These are phyloP conservation scores for Drosophila persimilis DNA, from an alignment of 1,140 invertebrate genomes.

Conservation along the genomic window DNA sequence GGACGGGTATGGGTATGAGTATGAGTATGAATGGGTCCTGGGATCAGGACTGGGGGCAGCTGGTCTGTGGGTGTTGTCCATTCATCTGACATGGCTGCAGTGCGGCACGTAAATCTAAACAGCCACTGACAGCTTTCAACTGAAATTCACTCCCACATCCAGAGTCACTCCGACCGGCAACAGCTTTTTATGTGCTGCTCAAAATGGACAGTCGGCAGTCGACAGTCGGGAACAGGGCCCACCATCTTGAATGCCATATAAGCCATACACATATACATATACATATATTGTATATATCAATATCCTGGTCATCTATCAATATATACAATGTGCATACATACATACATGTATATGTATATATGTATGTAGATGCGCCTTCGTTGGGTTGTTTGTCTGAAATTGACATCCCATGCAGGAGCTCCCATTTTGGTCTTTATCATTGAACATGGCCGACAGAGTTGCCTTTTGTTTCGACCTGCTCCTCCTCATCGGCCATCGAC, in stretches of 20 bases:
- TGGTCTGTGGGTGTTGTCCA: conserved; percentile 58
- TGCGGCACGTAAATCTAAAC: conserved; percentile 80
- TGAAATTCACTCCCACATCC: conserved; percentile 33
- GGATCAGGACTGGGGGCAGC: conserved; percentile 27
- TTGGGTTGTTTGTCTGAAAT: conserved; percentile 75
- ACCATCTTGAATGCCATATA: conserved; percentile 64
- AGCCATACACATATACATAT: conserved; percentile 21
- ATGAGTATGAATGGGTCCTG: background rate
- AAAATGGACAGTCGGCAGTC: conserved; percentile 41
- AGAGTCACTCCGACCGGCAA: too few species aligned
- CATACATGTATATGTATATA: conserved; percentile 33
- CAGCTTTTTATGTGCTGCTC: conserved; percentile 58
- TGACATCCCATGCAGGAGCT: conserved; percentile 63
- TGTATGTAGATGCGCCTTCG: conserved; percentile 9
- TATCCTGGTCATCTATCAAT: conserved; percentile 66
- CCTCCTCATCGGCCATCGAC: conserved; percentile 1
- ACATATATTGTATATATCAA: conserved; percentile 32
- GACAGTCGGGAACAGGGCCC: conserved; percentile 12
- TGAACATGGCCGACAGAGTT: conserved; percentile 46
- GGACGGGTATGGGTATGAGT: too few species aligned
- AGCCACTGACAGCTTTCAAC: conserved; percentile 77
- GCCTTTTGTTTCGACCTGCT: conserved; percentile 61
- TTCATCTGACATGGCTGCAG: conserved; percentile 70
- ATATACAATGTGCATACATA: conserved; percentile 26
- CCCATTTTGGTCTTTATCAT: background rate